Evolutionary conservation across 53 echinoderm and acorn worm genomes (phyloP), one percentile per base, ranked within the genome.

Genomic region (Stichopus horrens): DNA sequence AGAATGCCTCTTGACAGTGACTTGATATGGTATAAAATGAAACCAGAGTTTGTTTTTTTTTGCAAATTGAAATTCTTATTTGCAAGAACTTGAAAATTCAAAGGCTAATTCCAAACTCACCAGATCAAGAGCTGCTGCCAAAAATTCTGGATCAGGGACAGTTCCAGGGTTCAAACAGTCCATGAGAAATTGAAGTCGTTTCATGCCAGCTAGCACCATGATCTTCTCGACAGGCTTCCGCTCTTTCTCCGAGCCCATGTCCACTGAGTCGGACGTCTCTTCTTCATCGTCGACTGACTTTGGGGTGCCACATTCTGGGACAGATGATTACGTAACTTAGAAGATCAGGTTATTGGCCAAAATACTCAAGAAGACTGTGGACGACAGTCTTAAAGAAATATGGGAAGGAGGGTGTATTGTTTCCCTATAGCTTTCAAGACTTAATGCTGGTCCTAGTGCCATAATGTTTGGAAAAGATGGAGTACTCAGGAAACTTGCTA

Each of bases 71-170:
- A 37, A 37, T 37, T 37, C 1, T 37, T 37, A 37, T 37, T 37
- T 37, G 37, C 37, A 37, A 2, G 1, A 1, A 37, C 37, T 37
- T 37, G 37, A 37, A 37, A 37, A 37, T 37, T 37, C 37, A 37
- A 37, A 37, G 37, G 37, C 37, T 37, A 2, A 37, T 4, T 59
- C n/a, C 7, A 66, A 1, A 53, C 92, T 90, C 63, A 97, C 97
- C 92, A 97, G 83, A 76, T 97, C 97, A 5, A 97, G 92, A n/a
- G 94, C 92, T 51, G 97, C 97, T 16, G 95, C 97, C 13, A 97
- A 81, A 86, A 97, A 95, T 86, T 97, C 97, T 6, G 97, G 94
- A 67, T 97, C 97, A 11, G 97, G 97, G 14, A 97, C 93, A 20
- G 90, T 92, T 58, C 97, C 97, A 19, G 97, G 97, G 76, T 97